These are phyloP conservation scores for Alethe diademata DNA, from an alignment of 2,113 vertebrate genomes.

Conservation along the genomic window DNA sequence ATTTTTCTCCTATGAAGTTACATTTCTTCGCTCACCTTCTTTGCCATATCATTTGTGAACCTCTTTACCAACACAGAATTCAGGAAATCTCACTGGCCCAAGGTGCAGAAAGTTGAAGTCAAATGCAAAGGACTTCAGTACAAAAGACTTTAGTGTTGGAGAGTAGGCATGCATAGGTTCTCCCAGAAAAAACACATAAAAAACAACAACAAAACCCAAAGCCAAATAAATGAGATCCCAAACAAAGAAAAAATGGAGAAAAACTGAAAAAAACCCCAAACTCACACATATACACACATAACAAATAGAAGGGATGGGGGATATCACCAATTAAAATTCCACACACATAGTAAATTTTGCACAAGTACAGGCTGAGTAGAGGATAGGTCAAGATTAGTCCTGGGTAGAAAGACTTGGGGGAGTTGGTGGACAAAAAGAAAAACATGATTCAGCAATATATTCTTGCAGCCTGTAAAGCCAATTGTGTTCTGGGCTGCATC, in stretches of 20 bases:
- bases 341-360: neutral
- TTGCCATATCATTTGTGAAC: neutral
- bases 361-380: neutral
- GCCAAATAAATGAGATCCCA: neutral
- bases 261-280: neutral
- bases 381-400: neutral
- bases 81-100: neutral
- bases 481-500: neutral
- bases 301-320: accelerated
- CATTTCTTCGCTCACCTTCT: neutral
- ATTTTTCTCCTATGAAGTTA: neutral
- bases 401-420: neutral
- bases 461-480: neutral
- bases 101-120: neutral
- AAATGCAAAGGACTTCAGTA: neutral
- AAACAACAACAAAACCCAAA: neutral
- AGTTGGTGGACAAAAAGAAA: neutral
- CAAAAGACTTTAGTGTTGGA: neutral
- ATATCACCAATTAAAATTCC: neutral
- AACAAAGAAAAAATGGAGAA: neutral
- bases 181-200: neutral
- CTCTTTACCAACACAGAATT: neutral
- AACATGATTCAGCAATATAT: neutral
- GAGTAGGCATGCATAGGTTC: neutral
- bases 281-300: neutral